Evolutionary conservation across 2,797 vertebrate genomes (phyloP), one percentile per base, ranked within the genome.

Genomic region (Poecilia picta): DNA sequence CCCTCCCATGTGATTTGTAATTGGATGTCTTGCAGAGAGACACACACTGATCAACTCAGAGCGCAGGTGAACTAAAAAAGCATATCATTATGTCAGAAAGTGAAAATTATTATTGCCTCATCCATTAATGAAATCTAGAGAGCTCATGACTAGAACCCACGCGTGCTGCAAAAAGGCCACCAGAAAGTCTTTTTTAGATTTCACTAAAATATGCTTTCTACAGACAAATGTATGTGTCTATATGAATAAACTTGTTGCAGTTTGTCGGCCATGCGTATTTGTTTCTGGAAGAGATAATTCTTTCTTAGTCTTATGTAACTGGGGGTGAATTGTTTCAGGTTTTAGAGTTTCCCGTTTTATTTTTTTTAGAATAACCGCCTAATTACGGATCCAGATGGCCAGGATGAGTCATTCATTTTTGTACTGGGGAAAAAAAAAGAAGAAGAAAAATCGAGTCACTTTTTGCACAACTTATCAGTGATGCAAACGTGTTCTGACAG

Each of bases 1-100:
- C 75, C 78, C 71, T 73, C 72, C 72, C 49, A 78, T 73, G 80
- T 15, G 55, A 76, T 75, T 76, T 68, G 59, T 83, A 83, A 90
- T 87, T 77, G 75, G 55, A 82, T 77, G 33, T 71, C 81, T 81
- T 72, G 39, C 80, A 80, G 62, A 83, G 70, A 83, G 70, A 77
- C 28, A 20, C 28, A 25, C 20, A 75, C n/a, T 75, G 77, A 88
- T 83, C 72, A 82, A 75, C 80, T 81, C 33, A 55, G 73, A 81
- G 84, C 43, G 68, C 80, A 88, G 81, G 75, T 84, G 73, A 77
- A 71, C 66, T 81, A 74, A 55, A 81, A 84, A 66, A 46, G 62
- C 25, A 76, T 73, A 74, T 81, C 62, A 73, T 75, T 78, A 73
- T 77, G 70, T 39, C 39, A 47, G 81, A 82, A 81, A 88, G 59